Conservation (phyloP, 2,797 vertebrate species). For the Ispidina picta region DNA sequence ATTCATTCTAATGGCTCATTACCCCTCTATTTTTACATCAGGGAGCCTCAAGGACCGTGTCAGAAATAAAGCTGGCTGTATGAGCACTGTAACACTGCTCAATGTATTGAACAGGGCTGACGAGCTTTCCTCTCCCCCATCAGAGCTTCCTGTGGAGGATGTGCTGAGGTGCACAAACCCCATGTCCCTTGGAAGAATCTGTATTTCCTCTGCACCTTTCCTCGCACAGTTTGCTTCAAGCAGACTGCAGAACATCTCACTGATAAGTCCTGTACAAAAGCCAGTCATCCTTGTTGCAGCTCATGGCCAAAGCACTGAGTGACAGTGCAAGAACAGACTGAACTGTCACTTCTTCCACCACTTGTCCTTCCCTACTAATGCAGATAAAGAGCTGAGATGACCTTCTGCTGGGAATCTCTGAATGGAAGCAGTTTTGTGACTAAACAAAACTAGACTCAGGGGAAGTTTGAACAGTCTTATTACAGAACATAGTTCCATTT, state of each 20-base stretch:
- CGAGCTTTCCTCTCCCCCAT: background rate
- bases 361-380: background rate
- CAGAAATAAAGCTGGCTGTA: background rate
- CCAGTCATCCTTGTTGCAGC: background rate
- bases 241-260: background rate
- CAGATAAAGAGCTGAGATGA: slow-evolving; percentile 3
- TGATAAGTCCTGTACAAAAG: background rate
- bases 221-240: background rate
- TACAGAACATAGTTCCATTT: background rate
- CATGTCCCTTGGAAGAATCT: background rate
- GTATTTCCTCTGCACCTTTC: background rate
- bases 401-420: slow-evolving; percentile 17
- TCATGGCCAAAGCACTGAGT: background rate
- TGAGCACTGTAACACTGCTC: background rate
- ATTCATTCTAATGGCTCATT: slow-evolving; percentile 26
- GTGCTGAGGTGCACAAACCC: background rate
- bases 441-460: background rate
- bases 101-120: background rate
- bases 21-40: background rate
- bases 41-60: background rate
- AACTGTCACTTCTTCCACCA: slow-evolving; percentile 6
- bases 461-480: background rate
- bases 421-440: background rate
- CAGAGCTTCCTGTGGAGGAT: background rate
- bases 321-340: background rate